Conservation (phyloP, 2,797 vertebrate species). For the Schizopygopsis malacanthus region DNA sequence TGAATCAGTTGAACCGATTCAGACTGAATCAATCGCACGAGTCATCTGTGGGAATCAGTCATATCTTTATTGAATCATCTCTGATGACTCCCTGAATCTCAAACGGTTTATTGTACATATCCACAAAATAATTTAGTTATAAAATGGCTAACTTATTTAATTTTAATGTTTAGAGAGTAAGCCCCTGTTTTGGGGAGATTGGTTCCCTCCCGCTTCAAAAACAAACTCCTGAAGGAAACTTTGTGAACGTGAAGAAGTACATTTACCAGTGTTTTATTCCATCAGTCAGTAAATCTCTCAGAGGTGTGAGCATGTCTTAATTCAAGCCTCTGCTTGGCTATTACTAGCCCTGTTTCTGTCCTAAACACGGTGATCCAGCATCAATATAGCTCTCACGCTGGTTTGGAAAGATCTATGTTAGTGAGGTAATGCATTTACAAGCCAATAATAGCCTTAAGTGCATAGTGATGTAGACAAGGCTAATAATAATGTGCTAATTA, state of each 20-base stretch:
- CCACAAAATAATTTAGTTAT: neutral
- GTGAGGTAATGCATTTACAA: conserved; percentile 39
- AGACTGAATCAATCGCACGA: neutral
- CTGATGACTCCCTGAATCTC: neutral
- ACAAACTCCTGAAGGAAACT: neutral
- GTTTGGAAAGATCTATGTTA: conserved; percentile 58
- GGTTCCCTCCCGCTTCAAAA: neutral
- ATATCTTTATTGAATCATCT: neutral
- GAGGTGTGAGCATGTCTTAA: conserved; percentile 9
- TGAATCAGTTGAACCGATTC: neutral
- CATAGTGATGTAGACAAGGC: conserved; percentile 45
- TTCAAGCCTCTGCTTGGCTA: neutral
- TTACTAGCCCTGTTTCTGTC: conserved; percentile 46
- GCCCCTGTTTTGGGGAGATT: neutral
- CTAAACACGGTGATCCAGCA: neutral
- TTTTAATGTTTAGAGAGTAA: neutral
- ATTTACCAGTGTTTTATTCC: neutral
- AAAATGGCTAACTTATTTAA: neutral
- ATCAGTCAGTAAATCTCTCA: neutral
- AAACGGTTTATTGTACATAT: neutral
- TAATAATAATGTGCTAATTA: conserved; percentile 6
- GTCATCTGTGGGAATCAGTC: neutral
- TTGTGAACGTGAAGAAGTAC: neutral
- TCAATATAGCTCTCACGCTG: conserved; percentile 10
- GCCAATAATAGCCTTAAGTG: conserved; percentile 22